Base-by-base conservation (phyloP, 2,797 vertebrate species). In the Trichosurus vulpecula region DNA sequence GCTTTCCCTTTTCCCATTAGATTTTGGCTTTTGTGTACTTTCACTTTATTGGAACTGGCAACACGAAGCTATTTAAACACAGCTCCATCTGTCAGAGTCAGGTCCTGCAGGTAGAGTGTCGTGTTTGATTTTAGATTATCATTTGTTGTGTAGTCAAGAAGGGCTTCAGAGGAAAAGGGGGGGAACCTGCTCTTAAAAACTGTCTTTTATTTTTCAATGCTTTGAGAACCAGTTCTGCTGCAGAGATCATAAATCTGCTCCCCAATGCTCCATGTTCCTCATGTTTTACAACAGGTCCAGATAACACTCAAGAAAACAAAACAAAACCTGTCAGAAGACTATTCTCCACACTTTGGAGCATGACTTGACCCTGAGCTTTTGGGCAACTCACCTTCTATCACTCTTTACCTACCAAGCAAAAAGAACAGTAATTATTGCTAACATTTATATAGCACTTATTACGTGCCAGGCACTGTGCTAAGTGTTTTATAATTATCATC, bases 11-110 rank as follows among this genome's bases (percentile, higher is more conserved):
- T 94, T 97, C 96, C 96, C 94, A 41, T 98, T 95, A 97, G 98
- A 95, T 91, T 96, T 97, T 92, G 96, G 91, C 91, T 97, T 98
- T 96, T 97, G 97, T 98, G 74, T 96, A 96, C 95, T 98, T 96
- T 98, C 97, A 51, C 91, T 97, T 98, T 98, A 98, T 98, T 98
- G 89, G 94, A 99, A 98, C 90, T 98, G 98, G 98, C 98, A 98
- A 98, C 91, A 93, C 13, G 92, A 95, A 97, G 95, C 94, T 98
- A 94, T 98, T 98, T 98, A 97, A 98, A 97, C 57, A 0, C 35
- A 97, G 93, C 94, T 98, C 98, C 98, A 98, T 98, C 98, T 99
- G 98, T 97, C 97, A 98, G 97, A 98, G 93, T 98, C 90, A 94
- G 95, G 97, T 98, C 98, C 98, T 98, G 96, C 93, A 98, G 97